Percentiles rank a stretch among this genome's conserved stretches.
Conservation (phyloP, 2,797 vertebrate species). For the Triplophysa bombifrons region DNA sequence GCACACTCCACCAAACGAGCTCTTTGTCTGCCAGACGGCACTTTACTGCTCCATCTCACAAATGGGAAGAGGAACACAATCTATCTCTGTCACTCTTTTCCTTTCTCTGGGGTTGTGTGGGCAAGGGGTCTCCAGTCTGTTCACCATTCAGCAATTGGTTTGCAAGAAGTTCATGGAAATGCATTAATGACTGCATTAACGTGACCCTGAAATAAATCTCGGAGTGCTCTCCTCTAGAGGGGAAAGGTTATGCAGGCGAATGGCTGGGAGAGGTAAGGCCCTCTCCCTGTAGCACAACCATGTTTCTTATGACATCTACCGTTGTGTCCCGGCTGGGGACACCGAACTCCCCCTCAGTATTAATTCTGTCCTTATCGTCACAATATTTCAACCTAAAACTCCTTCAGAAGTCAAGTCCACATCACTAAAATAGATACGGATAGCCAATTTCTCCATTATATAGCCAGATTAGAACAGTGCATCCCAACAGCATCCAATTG, state of each 20-base stretch:
- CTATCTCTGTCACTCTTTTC: conserved; percentile 51
- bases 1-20: conserved; percentile 52
- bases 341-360: background rate
- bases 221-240: conserved; percentile 33
- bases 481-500: background rate
- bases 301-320: conserved; percentile 5
- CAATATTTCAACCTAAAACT: conserved; percentile 5
- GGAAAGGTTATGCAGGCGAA: conserved; percentile 23
- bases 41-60: conserved; percentile 60
- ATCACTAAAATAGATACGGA: background rate
- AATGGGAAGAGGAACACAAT: conserved; percentile 46
- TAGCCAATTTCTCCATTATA: background rate
- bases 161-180: conserved; percentile 58
- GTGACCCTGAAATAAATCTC: conserved; percentile 53
- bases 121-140: conserved; percentile 48
- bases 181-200: conserved; percentile 58
- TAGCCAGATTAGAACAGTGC: background rate
- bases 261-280: conserved; percentile 7
- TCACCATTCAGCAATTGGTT: conserved; percentile 55
- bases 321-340: conserved; percentile 32
- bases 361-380: background rate
- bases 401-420: background rate
- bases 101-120: conserved; percentile 46
- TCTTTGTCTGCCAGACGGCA: conserved; percentile 53
- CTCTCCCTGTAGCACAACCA: background rate